These are phyloP conservation scores for Bos indicus DNA, from an alignment of 2,113 vertebrate genomes.

Conservation along the genomic window DNA sequence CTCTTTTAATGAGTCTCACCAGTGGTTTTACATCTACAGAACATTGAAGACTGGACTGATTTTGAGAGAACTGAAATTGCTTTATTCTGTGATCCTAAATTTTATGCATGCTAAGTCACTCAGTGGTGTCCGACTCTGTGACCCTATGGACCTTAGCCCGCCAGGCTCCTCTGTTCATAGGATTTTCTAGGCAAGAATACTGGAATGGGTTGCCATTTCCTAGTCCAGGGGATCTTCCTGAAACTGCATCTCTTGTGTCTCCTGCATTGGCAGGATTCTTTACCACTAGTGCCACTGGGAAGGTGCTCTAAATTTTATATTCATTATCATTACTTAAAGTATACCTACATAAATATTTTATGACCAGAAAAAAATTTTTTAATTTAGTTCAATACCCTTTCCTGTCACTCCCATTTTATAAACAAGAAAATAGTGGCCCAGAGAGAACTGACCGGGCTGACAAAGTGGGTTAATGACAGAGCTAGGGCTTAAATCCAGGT, in stretches of 20 bases:
- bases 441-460: not conserved
- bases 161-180: not conserved
- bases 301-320: not conserved
- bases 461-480: not conserved
- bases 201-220: not conserved
- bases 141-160: not conserved
- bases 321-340: not conserved
- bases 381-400: not conserved
- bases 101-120: not conserved
- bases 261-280: not conserved
- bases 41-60: not conserved
- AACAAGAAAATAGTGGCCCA: not conserved
- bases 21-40: not conserved
- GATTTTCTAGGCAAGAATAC: not conserved
- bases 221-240: not conserved
- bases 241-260: not conserved
- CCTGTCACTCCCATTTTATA: not conserved
- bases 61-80: not conserved
- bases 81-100: not conserved
- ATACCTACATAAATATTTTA: not conserved
- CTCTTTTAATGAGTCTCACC: not conserved
- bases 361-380: not conserved
- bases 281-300: not conserved
- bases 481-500: not conserved
- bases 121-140: not conserved